phyloP scores from a whole-genome alignment of 2,113 vertebrate genomes.

The Phylloscopus trochiloides region DNA sequence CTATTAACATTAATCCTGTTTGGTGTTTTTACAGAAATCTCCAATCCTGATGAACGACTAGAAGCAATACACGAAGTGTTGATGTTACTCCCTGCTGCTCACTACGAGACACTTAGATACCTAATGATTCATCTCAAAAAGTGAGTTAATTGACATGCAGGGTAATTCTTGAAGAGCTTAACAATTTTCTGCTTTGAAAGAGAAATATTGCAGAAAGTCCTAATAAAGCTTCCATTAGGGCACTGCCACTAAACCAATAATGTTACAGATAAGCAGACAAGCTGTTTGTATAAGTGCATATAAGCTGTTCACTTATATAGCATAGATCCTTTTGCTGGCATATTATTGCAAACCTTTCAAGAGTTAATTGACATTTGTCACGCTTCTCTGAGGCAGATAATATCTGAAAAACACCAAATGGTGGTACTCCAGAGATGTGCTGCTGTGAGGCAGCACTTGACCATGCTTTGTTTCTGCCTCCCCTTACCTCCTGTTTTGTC shows the following conservation, averaged over 20 bases:
- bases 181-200: conserved; percentile 19
- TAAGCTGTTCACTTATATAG: not conserved
- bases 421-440: not conserved
- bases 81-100: conserved; percentile 92
- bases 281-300: not conserved
- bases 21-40: conserved; percentile 79
- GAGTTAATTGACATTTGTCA: not conserved
- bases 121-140: conserved; percentile 97
- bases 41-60: conserved; percentile 86
- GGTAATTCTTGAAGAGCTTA: not conserved
- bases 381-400: not conserved
- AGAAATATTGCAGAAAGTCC: not conserved
- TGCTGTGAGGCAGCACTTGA: not conserved
- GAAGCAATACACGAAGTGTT: conserved; percentile 91
- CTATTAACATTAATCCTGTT: conserved; percentile 23
- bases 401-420: not conserved
- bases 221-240: not conserved
- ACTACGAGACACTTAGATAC: conserved; percentile 93
- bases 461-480: not conserved
- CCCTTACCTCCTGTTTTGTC: not conserved
- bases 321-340: not conserved
- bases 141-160: conserved; percentile 69
- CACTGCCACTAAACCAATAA: not conserved
- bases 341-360: not conserved
- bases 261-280: not conserved